Base-by-base conservation (phyloP, 2,113 vertebrate species). In the Alouatta palliata region DNA sequence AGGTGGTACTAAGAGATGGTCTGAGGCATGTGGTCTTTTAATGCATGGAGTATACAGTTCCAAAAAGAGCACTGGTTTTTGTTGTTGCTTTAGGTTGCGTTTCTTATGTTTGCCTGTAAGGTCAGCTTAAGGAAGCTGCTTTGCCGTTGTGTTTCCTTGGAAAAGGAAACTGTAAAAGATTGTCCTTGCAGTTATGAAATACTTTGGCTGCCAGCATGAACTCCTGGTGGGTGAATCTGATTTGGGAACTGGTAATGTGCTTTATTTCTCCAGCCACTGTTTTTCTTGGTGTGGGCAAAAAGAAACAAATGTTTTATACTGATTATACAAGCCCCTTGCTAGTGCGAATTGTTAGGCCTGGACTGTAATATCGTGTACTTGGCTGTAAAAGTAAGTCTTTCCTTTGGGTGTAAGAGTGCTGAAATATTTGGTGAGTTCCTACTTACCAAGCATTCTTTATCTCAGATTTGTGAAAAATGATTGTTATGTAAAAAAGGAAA, bases 331-430 rank as follows among this genome's bases (percentile, higher is more conserved):
- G 92, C 85, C 94, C 96, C 95, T 97, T 84, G 98, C 95, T 97
- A 73, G 96, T 97, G 94, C 91, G 95, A 96, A 95, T 96, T 97
- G 96, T 98, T 97, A 97, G 97, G 91, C 95, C 97, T 97, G 96
- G 92, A 93, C 75, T 94, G 81, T 98, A 97, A 98, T 97, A 94
- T 98, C 97, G 97, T 97, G 94, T 96, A 88, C 96, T 98, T 98
- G 98, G 97, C 98, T 97, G 92, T 96, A 94, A 97, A 95, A 98
- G 85, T 89, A 95, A 98, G 87, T 91, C 85, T 97, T 98, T 98
- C 90, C 90, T 98, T 97, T 97, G 97, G 87, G 94, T 86, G 45
- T 56, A 20, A 47, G 23, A 97, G 87, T 0, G 1, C 86, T 97
- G 93, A 98, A 98, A 96, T 97, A 97, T 90, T 98, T 98, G 96